Evolutionary conservation across 2,888 invertebrate genomes (phyloP), one percentile per base, ranked within the genome.

Genomic region (Mythimna lalbum): DNA sequence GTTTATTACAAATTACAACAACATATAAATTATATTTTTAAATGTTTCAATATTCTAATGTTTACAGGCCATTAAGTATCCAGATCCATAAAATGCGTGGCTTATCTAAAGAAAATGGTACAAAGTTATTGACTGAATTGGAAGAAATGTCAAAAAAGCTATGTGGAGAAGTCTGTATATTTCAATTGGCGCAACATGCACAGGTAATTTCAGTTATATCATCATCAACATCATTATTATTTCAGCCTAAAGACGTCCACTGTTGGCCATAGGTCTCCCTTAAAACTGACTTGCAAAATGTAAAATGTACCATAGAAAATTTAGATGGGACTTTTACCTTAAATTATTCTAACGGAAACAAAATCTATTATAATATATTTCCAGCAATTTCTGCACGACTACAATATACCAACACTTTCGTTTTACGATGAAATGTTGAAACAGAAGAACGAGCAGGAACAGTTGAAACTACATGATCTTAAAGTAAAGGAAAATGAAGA

Each of bases 351-450:
- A n/a, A n/a, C n/a, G n/a, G n/a, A n/a, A n/a, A n/a, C 12, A 62
- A n/a, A 36, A 23, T 36, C 3, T 52, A 1, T 36, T 39, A 39
- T 53, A 6, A 0, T 39, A 5, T 21, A 31, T 21, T 93, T 94
- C 1, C 93, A 97, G 96, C 97, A 97, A 89, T 99, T 98, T 90
- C 96, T 99, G 0, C 97, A 98, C 78, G 95, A 97, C 31, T 97
- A 98, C 92, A 98, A 98, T 90, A 98, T 98, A 89, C 98, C 98
- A 0, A 97, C 97, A 0, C 96, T 98, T 72, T 99, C 99, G 12
- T 98, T 98, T 91, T 98, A 99, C 86, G 99, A 99, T 76, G 98
- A 99, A 94, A 99, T 99, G 99, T 91, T 98, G 14, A 96, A 97
- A 63, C 96, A 97, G 65, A 97, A 97, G 76, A 97, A 97, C 82